A percentile compares a stretch with the other conserved stretches of the same genome.
Evolutionary conservation across 2,797 vertebrate species (phyloP).

Genomic region (Melanogrammus aeglefinus): DNA sequence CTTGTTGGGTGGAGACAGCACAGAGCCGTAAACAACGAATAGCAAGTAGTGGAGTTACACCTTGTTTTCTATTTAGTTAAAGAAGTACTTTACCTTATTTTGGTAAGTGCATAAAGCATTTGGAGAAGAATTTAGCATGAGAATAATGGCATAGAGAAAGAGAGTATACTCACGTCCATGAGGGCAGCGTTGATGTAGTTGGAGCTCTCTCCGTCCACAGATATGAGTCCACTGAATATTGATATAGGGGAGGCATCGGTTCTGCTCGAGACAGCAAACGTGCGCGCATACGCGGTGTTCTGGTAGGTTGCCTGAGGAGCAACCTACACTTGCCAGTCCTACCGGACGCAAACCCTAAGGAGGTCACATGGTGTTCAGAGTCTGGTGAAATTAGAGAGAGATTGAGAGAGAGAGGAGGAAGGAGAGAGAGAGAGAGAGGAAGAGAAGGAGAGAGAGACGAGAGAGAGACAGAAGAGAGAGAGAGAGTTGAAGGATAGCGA

Average conservation of each 20-base stretch:
- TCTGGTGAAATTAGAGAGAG: constrained; percentile 62
- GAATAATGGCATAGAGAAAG: neutral
- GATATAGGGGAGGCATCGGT: constrained; percentile 94
- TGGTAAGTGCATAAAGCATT: neutral
- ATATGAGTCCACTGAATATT: no score
- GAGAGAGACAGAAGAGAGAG: no score
- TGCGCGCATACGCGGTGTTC: no score
- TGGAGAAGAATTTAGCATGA: neutral
- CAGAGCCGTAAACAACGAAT: no score
- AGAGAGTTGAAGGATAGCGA: no score
- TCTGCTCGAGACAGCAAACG: no score
- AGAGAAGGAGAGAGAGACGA: no score
- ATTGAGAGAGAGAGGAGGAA: neutral
- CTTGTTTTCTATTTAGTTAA: no score
- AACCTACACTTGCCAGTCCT: constrained; percentile 97
- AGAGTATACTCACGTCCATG: constrained; percentile 86
- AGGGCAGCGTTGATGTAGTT: constrained; percentile 97
- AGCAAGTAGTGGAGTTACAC: no score
- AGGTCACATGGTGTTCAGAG: constrained; percentile 98
- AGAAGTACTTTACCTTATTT: neutral
- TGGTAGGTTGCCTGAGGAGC: constrained; percentile 89
- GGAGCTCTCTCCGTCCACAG: constrained; percentile 93
- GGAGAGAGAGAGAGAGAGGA: no score
- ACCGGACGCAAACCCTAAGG: constrained; percentile 87
- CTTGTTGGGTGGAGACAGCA: no score